Conservation (phyloP, 1,140 invertebrate species). For the Nautilus pompilius region DNA sequence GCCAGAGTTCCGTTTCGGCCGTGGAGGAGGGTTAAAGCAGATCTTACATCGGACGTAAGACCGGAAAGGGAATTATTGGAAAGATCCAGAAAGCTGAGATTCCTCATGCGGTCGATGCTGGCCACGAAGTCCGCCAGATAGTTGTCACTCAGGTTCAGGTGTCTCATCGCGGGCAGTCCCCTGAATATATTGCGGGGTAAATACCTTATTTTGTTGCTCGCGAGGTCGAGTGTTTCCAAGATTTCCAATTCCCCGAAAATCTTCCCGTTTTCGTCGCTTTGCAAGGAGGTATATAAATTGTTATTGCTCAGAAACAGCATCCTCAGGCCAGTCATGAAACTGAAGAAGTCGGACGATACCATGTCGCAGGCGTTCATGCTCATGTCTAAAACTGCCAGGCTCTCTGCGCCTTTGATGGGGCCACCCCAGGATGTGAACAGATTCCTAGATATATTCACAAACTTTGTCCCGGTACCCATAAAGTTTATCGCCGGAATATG, state of each 20-base stretch:
- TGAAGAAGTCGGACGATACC: not conserved
- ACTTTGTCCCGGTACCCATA: no score
- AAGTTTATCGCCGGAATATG: no score
- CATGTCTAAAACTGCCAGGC: conserved; percentile 7
- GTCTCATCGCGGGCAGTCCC: not conserved
- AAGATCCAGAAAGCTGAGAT: conserved; percentile 6
- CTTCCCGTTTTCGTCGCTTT: not conserved
- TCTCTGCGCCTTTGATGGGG: no score
- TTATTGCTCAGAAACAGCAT: conserved; percentile 8
- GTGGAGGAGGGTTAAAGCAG: not conserved
- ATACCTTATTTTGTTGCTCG: not conserved
- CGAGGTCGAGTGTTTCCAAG: conserved; percentile 2
- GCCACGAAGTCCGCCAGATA: conserved; percentile 5
- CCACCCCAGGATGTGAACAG: no score
- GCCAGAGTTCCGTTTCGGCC: not conserved
- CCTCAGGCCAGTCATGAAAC: not conserved
- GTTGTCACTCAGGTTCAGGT: conserved; percentile 7
- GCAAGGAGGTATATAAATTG: conserved; percentile 3
- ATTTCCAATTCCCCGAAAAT: conserved; percentile 2
- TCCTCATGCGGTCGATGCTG: not conserved
- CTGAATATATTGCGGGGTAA: conserved; percentile 5
- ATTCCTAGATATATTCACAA: no score
- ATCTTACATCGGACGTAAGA: no score
- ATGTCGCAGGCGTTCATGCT: conserved; percentile 8
- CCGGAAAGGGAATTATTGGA: conserved; percentile 1